phyloP scores from a whole-genome alignment of 2,888 invertebrate species.

The Drosophila subsilvestris region DNA sequence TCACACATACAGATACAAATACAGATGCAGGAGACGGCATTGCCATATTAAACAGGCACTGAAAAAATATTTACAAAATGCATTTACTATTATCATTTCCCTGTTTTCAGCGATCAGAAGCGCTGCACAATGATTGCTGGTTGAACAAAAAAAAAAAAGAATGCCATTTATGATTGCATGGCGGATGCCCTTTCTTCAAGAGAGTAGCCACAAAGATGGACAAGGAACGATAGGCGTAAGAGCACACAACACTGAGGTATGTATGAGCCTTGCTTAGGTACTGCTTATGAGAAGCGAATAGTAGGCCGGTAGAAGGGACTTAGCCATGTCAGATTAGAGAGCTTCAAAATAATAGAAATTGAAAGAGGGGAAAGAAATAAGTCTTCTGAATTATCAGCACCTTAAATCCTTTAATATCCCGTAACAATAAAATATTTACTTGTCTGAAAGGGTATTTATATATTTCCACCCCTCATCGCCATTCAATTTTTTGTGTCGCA shows the following conservation, averaged over 20 bases:
- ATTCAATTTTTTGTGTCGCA: neutral
- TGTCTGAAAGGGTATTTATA: neutral
- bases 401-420: too few species aligned
- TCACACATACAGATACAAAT: neutral
- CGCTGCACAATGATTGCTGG: constrained; percentile 6
- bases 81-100: constrained; percentile 45
- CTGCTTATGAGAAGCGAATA: too few species aligned
- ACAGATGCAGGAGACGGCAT: neutral
- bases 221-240: too few species aligned
- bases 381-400: neutral
- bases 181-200: neutral
- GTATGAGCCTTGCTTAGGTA: too few species aligned
- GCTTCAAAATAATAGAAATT: too few species aligned
- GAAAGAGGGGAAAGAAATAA: neutral
- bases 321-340: too few species aligned
- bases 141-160: constrained; percentile 17
- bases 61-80: constrained; percentile 45
- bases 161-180: constrained; percentile 11
- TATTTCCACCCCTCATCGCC: neutral
- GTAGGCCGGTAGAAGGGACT: too few species aligned
- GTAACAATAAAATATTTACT: neutral
- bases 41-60: constrained; percentile 5
- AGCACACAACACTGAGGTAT: too few species aligned
- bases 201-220: too few species aligned
- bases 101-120: constrained; percentile 1